Evolutionary conservation across 2,888 invertebrate genomes (phyloP).

Genomic region (Leucozona laternaria): DNA sequence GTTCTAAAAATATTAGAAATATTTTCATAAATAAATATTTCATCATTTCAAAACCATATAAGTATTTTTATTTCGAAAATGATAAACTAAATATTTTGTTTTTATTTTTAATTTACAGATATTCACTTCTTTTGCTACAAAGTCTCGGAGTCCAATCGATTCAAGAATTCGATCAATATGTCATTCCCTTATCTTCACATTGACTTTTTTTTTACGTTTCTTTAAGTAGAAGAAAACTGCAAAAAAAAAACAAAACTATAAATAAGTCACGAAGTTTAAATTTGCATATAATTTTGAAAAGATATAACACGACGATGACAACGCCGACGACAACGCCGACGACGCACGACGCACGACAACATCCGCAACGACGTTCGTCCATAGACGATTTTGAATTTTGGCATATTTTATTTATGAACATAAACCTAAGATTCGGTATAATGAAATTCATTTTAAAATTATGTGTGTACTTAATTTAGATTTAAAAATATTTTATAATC

Average conservation of each 20-base stretch:
- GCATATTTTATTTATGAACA: constrained; percentile 5
- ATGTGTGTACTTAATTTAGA: background rate
- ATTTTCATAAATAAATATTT: too few relatives aligned
- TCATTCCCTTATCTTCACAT: background rate
- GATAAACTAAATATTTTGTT: background rate
- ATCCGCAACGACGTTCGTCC: background rate
- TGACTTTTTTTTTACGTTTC: background rate
- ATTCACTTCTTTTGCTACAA: background rate
- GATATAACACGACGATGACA: too few relatives aligned
- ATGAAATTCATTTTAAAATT: constrained; percentile 25
- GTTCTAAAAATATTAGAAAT: too few relatives aligned
- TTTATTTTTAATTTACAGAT: constrained; percentile 5
- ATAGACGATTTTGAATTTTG: background rate
- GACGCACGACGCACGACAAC: too few relatives aligned
- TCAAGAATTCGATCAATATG: background rate
- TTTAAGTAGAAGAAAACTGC: background rate
- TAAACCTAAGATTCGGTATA: constrained; percentile 25
- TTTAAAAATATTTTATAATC: background rate
- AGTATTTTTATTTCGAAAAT: background rate
- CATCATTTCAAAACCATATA: too few relatives aligned
- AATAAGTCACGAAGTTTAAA: background rate
- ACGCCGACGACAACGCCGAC: background rate
- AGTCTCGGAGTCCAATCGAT: background rate
- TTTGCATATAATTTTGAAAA: background rate
- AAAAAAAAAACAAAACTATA: background rate